Base-by-base conservation (phyloP, 2,888 invertebrate genomes). In the Lycia hirtaria region DNA sequence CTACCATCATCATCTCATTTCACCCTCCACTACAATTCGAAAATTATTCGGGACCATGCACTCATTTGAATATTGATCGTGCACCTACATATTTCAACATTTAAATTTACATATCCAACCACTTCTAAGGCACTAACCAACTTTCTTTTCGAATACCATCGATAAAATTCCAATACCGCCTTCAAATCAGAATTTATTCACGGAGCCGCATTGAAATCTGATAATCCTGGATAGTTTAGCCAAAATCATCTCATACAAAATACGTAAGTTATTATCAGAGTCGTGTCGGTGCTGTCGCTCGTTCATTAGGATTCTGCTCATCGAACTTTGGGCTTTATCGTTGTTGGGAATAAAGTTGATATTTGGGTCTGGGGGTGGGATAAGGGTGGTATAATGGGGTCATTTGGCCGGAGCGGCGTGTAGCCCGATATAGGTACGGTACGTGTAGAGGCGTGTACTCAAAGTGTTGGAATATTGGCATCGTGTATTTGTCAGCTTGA, bases 321-420 rank as follows among this genome's bases (percentile, higher is more conserved):
- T 63, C 57, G 60, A 72, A 78, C 70, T 75, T 71, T 72, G 73
- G 70, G 71, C 80, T 76, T 76, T 80, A 69, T 59, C 47, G 41
- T 54, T 48, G 50, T 49, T 51, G 59, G 41, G 48, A 55, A 67
- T 81, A 87, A 73, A 76, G 85, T 81, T 69, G 68, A 64, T 68
- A 78, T 81, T 85, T 65, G 75, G 55, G 66, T 69, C 68, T 54
- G 55, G 57, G 60, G 47, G 53, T 52, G 64, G 52, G 64, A 68
- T 78, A 76, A 81, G 85, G 83, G 82, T 78, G 81, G 83, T 75
- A 78, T 85, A 87, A 87, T 86, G 80, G 80, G 83, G 83, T 86
- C 83, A 85, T 87, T 87, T 83, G 79, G 81, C 76, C 81, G 80
- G 72, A 77, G 78, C 68, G 84, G 83, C 81, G 85, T 87, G 85